These are phyloP conservation scores for Caenorhabditis parvicauda DNA, from an alignment of 2,888 invertebrate genomes.

Conservation along the genomic window DNA sequence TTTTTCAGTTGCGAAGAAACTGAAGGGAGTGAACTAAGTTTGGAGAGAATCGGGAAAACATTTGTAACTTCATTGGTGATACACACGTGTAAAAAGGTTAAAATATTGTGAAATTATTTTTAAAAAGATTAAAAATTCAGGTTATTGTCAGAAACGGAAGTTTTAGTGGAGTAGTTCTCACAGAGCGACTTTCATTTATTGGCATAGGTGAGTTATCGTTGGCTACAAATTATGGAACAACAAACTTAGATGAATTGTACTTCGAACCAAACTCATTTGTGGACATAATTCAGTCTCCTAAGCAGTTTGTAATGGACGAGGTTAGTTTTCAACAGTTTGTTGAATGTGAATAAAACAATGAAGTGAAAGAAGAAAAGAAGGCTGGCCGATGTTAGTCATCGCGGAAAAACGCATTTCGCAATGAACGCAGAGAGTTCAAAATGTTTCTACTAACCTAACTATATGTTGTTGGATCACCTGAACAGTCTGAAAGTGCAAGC, in stretches of 20 bases:
- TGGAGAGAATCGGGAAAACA: slow-evolving; percentile 37
- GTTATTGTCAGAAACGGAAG: slow-evolving; percentile 42
- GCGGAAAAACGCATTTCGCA: too few species aligned
- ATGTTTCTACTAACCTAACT: too few species aligned
- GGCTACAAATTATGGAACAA: too few species aligned
- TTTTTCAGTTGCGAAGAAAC: slow-evolving; percentile 40
- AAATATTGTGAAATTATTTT: not conserved
- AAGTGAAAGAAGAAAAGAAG: too few species aligned
- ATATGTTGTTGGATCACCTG: too few species aligned
- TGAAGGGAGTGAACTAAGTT: slow-evolving; percentile 27
- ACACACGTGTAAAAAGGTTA: slow-evolving; percentile 39
- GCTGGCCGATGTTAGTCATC: too few species aligned
- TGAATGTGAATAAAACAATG: too few species aligned
- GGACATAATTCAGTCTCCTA: slow-evolving; percentile 37
- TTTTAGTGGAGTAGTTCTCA: slow-evolving; percentile 31
- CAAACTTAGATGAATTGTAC: too few species aligned
- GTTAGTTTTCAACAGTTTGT: too few species aligned
- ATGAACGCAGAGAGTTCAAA: too few species aligned
- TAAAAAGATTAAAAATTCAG: slow-evolving; percentile 1
- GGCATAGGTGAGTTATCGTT: slow-evolving; percentile 20
- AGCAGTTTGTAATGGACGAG: slow-evolving; percentile 36
- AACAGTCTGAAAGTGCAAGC: too few species aligned
- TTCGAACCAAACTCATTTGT: slow-evolving; percentile 38
- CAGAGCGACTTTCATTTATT: slow-evolving; percentile 28
- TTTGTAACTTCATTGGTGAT: slow-evolving; percentile 40